Percentiles rank a stretch among this genome's conserved stretches.
Conservation (phyloP, 2,888 invertebrate species). For the Drosophila bunnanda region DNA sequence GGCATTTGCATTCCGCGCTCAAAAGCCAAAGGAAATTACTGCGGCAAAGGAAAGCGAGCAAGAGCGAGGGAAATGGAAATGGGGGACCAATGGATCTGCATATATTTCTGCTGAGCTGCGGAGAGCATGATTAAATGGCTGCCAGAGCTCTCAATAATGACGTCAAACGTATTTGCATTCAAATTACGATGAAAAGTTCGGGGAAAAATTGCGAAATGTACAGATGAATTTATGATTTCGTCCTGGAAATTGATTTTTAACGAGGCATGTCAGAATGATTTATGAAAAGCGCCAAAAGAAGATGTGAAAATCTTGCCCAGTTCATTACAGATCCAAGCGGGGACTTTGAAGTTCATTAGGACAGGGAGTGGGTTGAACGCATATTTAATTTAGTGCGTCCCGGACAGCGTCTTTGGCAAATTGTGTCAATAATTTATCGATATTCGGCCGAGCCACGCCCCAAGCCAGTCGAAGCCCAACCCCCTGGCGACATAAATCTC, state of each 20-base stretch:
- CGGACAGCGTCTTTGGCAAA: constrained; percentile 15
- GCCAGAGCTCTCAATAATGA: constrained; percentile 53
- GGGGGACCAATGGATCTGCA: constrained; percentile 59
- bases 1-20: constrained; percentile 65
- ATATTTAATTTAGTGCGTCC: constrained; percentile 23
- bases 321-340: constrained; percentile 13
- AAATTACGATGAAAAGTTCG: constrained; percentile 53
- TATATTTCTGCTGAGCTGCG: constrained; percentile 62
- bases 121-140: constrained; percentile 66
- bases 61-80: constrained; percentile 40
- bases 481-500: constrained; percentile 60
- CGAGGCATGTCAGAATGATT: constrained; percentile 26
- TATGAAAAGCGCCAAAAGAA: constrained; percentile 3
- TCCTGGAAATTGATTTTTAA: constrained; percentile 55
- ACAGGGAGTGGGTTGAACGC: constrained; percentile 10
- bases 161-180: constrained; percentile 55
- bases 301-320: not conserved
- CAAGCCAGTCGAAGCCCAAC: not conserved
- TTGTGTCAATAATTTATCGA: constrained; percentile 74
- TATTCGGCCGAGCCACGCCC: constrained; percentile 52
- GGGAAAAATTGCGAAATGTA: constrained; percentile 24
- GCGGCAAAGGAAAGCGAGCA: constrained; percentile 43
- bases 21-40: constrained; percentile 62
- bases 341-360: constrained; percentile 29
- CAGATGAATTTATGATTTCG: constrained; percentile 41